Base-by-base conservation (phyloP, 2,888 invertebrate genomes). In the Leucoma salicis region DNA sequence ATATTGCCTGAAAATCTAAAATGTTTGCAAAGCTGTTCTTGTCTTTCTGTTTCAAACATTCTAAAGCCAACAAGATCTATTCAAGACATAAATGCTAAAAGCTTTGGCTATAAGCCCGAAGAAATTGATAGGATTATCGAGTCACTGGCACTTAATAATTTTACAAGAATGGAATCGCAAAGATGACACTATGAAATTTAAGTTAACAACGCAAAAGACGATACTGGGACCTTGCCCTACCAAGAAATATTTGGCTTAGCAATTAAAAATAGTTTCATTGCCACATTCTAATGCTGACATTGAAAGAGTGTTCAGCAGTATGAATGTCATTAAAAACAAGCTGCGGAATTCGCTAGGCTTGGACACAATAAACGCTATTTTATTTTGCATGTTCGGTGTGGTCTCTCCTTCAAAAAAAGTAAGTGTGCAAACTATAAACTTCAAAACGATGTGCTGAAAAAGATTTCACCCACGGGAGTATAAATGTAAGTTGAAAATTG, bases 231-330 rank as follows among this genome's bases (percentile, higher is more conserved):
- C 13, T 46, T 41, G 39, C 42, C 48, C 0, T 52, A 27, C 31
- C 14, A 49, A 42, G 44, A 55, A n/a, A 21, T 52, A 44, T 29
- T 31, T 21, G 42, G 39, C 39, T 1, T 45, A 51, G 14, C 48
- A 45, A 6, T 45, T 46, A 6, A 38, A 41, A 29, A 32, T 48
- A 1, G 24, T 54, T 8, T 45, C 50, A 10, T 42, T 61, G 24
- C 59, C 59, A 18, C 52, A 55, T 43, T 60, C 54, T 6, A 63
- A 57, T 11, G 53, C 54, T 14, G 53, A 62, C 37, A 49, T 62
- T 15, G 57, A 59, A 42, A 28, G 57, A 27, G 32, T 49, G 16
- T 62, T 59, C 33, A 59, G 58, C 31, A 28, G 31, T 39, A 51
- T 62, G 46, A 62, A 56, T 31, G 42, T 56, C 28, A 39, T 57